A percentile compares a stretch with the other conserved stretches of the same genome.
Evolutionary conservation across 1,140 invertebrate genomes (phyloP).

Genomic region (Drosophila pachea): DNA sequence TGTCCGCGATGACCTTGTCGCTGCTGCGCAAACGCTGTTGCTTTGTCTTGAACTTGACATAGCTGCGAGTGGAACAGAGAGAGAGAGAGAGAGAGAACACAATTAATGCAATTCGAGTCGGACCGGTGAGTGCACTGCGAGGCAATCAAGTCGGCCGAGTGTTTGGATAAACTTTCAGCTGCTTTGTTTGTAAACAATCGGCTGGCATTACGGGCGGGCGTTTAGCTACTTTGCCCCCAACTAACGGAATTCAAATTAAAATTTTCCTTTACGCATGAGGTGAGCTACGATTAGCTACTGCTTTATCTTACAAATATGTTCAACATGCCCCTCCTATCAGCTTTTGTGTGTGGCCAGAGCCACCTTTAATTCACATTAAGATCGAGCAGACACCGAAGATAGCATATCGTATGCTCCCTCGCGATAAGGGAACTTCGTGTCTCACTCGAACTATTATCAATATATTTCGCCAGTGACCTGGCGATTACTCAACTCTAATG

Average conservation of each 20-base stretch:
- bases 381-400: no score
- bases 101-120: constrained; percentile 6
- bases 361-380: no score
- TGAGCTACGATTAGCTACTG: no score
- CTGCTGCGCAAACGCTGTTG: constrained; percentile 72
- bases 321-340: no score
- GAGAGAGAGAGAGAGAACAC: not conserved
- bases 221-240: constrained; percentile 6
- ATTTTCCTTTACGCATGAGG: not conserved
- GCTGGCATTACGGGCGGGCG: constrained; percentile 8
- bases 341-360: no score
- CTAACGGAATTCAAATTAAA: constrained; percentile 29
- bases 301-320: no score
- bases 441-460: no score
- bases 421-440: no score
- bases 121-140: constrained; percentile 38
- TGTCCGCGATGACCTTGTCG: constrained; percentile 70
- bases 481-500: not conserved
- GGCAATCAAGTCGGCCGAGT: constrained; percentile 23
- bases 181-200: constrained; percentile 54
- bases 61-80: constrained; percentile 48
- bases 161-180: constrained; percentile 27
- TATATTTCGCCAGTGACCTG: no score
- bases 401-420: no score
- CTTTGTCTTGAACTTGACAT: constrained; percentile 77